A percentile compares a stretch with the other conserved stretches of the same genome.
Evolutionary conservation across 2,888 invertebrate species (phyloP).

Genomic region (Pollenia amentaria): DNA sequence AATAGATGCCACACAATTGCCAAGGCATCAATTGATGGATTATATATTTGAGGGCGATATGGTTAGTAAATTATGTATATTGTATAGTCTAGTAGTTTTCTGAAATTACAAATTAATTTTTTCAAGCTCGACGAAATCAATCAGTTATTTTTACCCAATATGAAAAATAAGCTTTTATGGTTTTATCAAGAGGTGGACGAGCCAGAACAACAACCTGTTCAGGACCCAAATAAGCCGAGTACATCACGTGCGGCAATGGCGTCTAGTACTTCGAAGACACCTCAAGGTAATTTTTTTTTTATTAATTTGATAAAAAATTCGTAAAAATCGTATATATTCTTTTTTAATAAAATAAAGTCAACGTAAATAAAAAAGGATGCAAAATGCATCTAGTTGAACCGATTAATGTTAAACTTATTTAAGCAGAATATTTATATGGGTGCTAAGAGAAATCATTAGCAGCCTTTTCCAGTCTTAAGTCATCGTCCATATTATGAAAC

Average conservation of each 20-base stretch:
- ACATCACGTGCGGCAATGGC: slow-evolving; percentile 85
- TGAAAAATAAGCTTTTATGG: slow-evolving; percentile 94
- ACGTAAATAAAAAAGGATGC: too few species aligned
- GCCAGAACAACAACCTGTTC: slow-evolving; percentile 85
- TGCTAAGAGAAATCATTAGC: too few species aligned
- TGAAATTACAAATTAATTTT: neutral
- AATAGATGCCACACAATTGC: slow-evolving; percentile 92
- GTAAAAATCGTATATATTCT: too few species aligned
- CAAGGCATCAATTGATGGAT: slow-evolving; percentile 94
- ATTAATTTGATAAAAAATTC: neutral
- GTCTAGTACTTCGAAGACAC: slow-evolving; percentile 84
- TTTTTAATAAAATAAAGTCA: too few species aligned
- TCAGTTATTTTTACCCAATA: slow-evolving; percentile 93
- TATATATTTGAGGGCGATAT: slow-evolving; percentile 95
- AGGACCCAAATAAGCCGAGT: slow-evolving; percentile 85
- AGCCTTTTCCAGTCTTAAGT: too few species aligned
- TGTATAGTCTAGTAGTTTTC: neutral
- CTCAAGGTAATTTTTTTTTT: slow-evolving; percentile 80
- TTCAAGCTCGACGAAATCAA: slow-evolving; percentile 94
- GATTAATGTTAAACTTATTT: too few species aligned
- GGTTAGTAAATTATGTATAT: slow-evolving; percentile 85
- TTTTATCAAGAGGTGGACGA: slow-evolving; percentile 95
- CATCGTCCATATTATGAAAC: too few species aligned
- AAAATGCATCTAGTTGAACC: too few species aligned
- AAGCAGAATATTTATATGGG: too few species aligned